Base-by-base conservation (phyloP, 2,113 vertebrate species). In the Corythornis vintsioides region DNA sequence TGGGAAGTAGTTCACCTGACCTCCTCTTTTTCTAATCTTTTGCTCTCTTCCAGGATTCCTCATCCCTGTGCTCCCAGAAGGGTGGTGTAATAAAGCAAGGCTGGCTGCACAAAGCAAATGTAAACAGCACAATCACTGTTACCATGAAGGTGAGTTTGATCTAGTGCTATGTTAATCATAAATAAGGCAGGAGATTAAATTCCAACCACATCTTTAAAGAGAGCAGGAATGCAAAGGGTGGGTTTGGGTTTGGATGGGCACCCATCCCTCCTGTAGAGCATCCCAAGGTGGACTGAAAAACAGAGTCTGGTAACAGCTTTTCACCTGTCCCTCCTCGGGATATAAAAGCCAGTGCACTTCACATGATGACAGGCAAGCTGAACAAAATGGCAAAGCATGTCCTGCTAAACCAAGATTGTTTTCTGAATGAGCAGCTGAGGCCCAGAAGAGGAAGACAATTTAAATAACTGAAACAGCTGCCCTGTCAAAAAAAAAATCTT, bases 31-130 rank as follows among this genome's bases (percentile, higher is more conserved):
- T 56, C 28, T 63, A 13, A 8, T n/a, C 21, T 60, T 93, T 86
- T 72, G 4, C 69, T 95, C 26, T 94, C 7, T 97, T 90, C 86
- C 95, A 99, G 99, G 99, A 99, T 94, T 97, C 98, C 2, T 95
- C 98, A 0, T 99, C 99, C 2, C 93, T 99, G 69, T 99, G 99
- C 96, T 99, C 99, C 73, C 99, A 99, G 96, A 99, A 98, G 93
- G 99, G 98, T 16, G 99, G 99, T 31, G 97, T 99, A 91, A 98
- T 99, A 97, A 99, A 99, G 96, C 99, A 99, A 97, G 99, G 99
- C 95, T 99, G 99, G 99, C 97, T 99, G 79, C 98, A 99, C 97
- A 99, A 99, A 96, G 99, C 99, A 85, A 99, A 99, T 86, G 98
- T 99, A 80, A 99, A 99, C 93, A 99, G 98, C 97, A 99, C 99